Percentiles rank a stretch among this genome's conserved stretches.
Evolutionary conservation across 2,888 invertebrate species (phyloP).

Genomic region (Drosophila mulleri): DNA sequence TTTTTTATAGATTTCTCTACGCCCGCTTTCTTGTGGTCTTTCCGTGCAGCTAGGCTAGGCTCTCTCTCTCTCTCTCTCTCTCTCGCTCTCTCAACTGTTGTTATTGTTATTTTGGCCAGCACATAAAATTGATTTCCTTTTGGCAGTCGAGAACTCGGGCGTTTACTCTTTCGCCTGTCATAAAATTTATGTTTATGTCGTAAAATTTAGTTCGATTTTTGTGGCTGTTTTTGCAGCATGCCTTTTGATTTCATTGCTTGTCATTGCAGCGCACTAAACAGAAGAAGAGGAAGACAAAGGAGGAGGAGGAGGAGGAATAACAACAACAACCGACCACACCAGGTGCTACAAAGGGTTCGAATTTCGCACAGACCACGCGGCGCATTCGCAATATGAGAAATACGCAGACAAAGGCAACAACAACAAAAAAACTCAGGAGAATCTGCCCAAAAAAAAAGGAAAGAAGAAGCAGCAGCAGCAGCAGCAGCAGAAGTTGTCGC

Average conservation of each 20-base stretch:
- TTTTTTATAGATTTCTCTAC: constrained; percentile 74
- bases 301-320: background rate
- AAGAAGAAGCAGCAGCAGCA: background rate
- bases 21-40: constrained; percentile 59
- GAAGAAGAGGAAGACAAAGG: background rate
- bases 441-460: constrained; percentile 1
- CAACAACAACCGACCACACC: constrained; percentile 61
- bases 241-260: constrained; percentile 63
- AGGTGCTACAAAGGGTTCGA: constrained; percentile 68
- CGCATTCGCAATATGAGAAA: constrained; percentile 52
- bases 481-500: constrained; percentile 59
- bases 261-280: constrained; percentile 55
- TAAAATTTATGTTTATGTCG: constrained; percentile 82
- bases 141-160: constrained; percentile 24
- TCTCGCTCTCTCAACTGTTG: constrained; percentile 13
- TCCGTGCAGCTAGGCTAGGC: constrained; percentile 1
- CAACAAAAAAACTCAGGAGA: constrained; percentile 1
- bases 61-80: background rate
- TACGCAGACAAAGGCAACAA: background rate
- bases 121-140: constrained; percentile 82
- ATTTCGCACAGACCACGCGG: constrained; percentile 35
- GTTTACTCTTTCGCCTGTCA: constrained; percentile 74
- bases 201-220: constrained; percentile 79
- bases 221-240: constrained; percentile 46
- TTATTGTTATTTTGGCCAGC: constrained; percentile 65